phyloP scores from a whole-genome alignment of 2,888 invertebrate genomes.

The Cataglyphis livida region DNA sequence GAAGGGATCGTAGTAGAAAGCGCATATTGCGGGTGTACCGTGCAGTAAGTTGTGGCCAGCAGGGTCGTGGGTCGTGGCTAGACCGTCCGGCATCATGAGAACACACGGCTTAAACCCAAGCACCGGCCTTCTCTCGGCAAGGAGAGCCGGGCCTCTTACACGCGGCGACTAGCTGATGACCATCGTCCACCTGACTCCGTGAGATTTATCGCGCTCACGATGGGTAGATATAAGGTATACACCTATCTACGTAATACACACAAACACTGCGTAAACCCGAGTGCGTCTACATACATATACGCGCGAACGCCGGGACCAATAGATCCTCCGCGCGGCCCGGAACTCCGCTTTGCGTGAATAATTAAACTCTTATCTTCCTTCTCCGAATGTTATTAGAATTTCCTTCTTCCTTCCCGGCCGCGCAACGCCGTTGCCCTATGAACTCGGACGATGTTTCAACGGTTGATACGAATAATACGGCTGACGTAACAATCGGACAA shows the following conservation, averaged over 20 bases:
- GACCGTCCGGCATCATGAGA: slow-evolving; percentile 82
- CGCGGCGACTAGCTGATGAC: slow-evolving; percentile 83
- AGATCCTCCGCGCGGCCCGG: slow-evolving; percentile 21
- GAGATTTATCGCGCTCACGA: slow-evolving; percentile 84
- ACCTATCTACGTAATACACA: slow-evolving; percentile 20
- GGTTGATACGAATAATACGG: slow-evolving; percentile 47
- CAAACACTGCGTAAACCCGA: slow-evolving; percentile 23
- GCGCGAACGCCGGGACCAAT: slow-evolving; percentile 36
- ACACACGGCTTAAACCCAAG: slow-evolving; percentile 74
- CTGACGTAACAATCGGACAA: slow-evolving; percentile 51
- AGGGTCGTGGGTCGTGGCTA: slow-evolving; percentile 84
- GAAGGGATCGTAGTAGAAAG: slow-evolving; percentile 68
- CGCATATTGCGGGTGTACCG: slow-evolving; percentile 77
- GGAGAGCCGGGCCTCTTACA: slow-evolving; percentile 71
- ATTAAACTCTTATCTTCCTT: slow-evolving; percentile 72
- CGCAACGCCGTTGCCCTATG: slow-evolving; percentile 43
- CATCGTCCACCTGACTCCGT: slow-evolving; percentile 84
- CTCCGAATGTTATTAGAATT: slow-evolving; percentile 53
- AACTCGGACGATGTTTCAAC: slow-evolving; percentile 47
- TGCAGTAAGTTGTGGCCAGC: slow-evolving; percentile 82
- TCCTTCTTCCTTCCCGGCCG: slow-evolving; percentile 42
- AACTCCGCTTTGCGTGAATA: slow-evolving; percentile 67
- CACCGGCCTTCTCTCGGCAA: slow-evolving; percentile 53
- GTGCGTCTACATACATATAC: slow-evolving; percentile 37
- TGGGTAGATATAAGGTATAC: slow-evolving; percentile 63